phyloP scores from a whole-genome alignment of 2,113 vertebrate genomes.

The Halichoerus grypus region DNA sequence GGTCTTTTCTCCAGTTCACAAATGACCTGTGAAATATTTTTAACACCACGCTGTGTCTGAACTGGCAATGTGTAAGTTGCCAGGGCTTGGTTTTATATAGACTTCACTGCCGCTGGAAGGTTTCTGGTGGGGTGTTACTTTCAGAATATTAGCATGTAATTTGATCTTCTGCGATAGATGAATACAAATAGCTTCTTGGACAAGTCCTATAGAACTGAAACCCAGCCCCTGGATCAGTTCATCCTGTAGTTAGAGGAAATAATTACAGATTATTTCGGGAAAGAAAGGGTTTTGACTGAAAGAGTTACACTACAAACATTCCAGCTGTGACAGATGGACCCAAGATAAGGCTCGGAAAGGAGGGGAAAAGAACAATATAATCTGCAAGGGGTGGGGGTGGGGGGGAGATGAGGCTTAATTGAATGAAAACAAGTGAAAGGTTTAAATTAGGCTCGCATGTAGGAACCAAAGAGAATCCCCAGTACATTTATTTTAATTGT shows the following conservation, averaged over 20 bases:
- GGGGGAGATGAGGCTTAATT: background rate
- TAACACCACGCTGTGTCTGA: slow-evolving; percentile 69
- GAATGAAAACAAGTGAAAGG: slow-evolving; percentile 40
- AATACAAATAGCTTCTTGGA: slow-evolving; percentile 79
- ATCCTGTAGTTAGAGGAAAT: slow-evolving; percentile 75
- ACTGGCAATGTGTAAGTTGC: slow-evolving; percentile 44
- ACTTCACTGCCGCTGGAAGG: slow-evolving; percentile 38
- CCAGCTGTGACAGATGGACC: slow-evolving; percentile 66
- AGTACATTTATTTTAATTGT: slow-evolving; percentile 16
- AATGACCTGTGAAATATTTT: slow-evolving; percentile 76
- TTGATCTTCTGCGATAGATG: slow-evolving; percentile 75
- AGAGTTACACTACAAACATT: slow-evolving; percentile 66
- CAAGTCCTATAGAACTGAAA: slow-evolving; percentile 76
- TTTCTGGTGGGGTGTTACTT: slow-evolving; percentile 64
- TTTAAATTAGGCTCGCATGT: background rate
- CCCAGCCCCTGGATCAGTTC: slow-evolving; percentile 60
- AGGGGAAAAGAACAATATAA: slow-evolving; percentile 22
- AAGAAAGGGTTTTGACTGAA: slow-evolving; percentile 62
- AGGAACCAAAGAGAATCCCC: slow-evolving; percentile 29
- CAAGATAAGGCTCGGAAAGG: slow-evolving; percentile 23
- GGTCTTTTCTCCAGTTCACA: slow-evolving; percentile 72
- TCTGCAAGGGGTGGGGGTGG: background rate
- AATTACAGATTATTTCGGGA: slow-evolving; percentile 76
- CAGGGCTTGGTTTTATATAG: slow-evolving; percentile 73
- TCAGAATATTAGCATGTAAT: slow-evolving; percentile 73